A percentile compares a stretch with the other conserved stretches of the same genome.
These are phyloP conservation scores for Mythimna albipuncta DNA, from an alignment of 2,888 invertebrate species.

Conservation along the genomic window DNA sequence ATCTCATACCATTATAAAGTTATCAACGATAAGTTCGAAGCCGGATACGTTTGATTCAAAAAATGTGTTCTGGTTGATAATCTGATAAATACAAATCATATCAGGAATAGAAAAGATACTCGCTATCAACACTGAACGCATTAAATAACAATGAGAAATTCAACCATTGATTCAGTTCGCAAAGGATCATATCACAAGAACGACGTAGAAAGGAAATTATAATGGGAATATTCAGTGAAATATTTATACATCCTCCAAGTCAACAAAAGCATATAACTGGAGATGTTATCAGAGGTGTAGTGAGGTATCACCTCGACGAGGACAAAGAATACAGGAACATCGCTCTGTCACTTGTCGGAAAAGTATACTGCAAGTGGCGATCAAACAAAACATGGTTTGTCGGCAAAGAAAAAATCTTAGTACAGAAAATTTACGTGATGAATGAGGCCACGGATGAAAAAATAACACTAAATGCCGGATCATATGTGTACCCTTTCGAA, in stretches of 20 bases:
- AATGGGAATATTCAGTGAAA: constrained; percentile 68
- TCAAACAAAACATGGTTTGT: neutral
- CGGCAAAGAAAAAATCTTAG: constrained; percentile 13
- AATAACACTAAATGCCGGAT: constrained; percentile 14
- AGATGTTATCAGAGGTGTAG: constrained; percentile 54
- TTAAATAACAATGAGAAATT: neutral
- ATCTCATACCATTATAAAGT: too few species aligned
- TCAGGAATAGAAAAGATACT: too few species aligned
- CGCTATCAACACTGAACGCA: neutral
- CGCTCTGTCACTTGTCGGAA: constrained; percentile 57
- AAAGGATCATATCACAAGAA: neutral
- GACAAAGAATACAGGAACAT: constrained; percentile 60
- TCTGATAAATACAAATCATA: constrained; percentile 18
- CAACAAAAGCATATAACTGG: constrained; percentile 57
- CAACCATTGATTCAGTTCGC: constrained; percentile 10
- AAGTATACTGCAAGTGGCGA: constrained; percentile 50
- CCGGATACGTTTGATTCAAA: neutral
- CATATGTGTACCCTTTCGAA: constrained; percentile 33
- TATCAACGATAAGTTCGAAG: too few species aligned
- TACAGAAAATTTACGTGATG: constrained; percentile 26
- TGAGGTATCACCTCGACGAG: constrained; percentile 60
- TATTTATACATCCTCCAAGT: constrained; percentile 54
- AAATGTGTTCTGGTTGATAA: constrained; percentile 4
- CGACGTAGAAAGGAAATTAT: neutral
- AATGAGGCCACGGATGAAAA: constrained; percentile 5